Conservation (phyloP, 2,888 invertebrate genomes). For the Nomada fabriciana region DNA sequence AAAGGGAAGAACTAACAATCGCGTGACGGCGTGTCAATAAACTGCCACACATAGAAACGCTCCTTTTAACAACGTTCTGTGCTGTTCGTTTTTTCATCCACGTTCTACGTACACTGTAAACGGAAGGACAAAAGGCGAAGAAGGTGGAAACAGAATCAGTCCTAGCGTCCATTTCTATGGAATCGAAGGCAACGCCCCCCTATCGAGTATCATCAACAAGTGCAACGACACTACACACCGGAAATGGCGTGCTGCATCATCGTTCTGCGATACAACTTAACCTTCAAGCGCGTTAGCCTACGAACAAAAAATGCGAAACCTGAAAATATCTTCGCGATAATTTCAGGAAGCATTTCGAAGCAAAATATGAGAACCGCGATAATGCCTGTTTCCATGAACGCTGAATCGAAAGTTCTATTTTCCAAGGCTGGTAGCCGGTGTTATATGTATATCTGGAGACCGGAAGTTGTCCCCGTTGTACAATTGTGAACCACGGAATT, state of each 20-base stretch:
- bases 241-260: slow-evolving; percentile 4
- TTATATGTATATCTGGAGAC: not conserved
- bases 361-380: not conserved
- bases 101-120: no score
- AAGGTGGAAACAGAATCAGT: not conserved
- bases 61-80: slow-evolving; percentile 12
- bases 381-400: slow-evolving; percentile 40
- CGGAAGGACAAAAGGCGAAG: not conserved
- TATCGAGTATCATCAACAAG: slow-evolving; percentile 10
- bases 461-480: slow-evolving; percentile 16
- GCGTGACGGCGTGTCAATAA: slow-evolving; percentile 20
- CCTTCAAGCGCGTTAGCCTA: not conserved
- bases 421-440: slow-evolving; percentile 2
- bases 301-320: not conserved
- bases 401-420: slow-evolving; percentile 34
- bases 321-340: no score
- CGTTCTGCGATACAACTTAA: not conserved
- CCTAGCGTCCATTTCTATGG: slow-evolving; percentile 36
- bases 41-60: slow-evolving; percentile 16
- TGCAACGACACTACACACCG: slow-evolving; percentile 4
- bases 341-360: not conserved
- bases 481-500: slow-evolving; percentile 36
- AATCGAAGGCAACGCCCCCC: not conserved
- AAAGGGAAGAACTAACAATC: not conserved
- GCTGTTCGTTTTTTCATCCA: slow-evolving; percentile 22